These are phyloP conservation scores for Bombylius major DNA, from an alignment of 2,888 invertebrate species.

Conservation along the genomic window DNA sequence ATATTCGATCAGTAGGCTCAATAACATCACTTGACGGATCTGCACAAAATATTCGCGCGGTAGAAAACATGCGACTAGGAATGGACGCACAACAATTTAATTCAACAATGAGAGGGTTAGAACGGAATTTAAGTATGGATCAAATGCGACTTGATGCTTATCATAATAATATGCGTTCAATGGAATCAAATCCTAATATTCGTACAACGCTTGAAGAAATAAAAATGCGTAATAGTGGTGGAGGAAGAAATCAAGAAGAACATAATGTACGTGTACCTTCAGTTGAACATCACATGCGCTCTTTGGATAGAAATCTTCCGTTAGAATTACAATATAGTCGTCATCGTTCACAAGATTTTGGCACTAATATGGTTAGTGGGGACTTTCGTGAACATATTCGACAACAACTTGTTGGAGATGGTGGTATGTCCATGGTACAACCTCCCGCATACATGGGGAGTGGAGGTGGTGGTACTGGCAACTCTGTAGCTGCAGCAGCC, in stretches of 20 bases:
- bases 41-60: conserved; percentile 13
- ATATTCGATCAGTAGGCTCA: conserved; percentile 16
- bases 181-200: conserved; percentile 18
- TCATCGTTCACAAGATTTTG: conserved; percentile 27
- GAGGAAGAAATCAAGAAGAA: conserved; percentile 14
- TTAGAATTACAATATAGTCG: conserved; percentile 36
- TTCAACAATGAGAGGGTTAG: conserved; percentile 18
- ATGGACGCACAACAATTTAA: conserved; percentile 6
- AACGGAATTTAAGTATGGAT: conserved; percentile 31
- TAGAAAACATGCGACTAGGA: conserved; percentile 13
- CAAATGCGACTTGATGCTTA: conserved; percentile 11
- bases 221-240: conserved; percentile 9
- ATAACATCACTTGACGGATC: conserved; percentile 17
- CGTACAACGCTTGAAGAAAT: conserved; percentile 14
- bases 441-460: conserved; percentile 24
- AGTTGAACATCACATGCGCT: conserved; percentile 37
- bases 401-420: conserved; percentile 30
- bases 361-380: conserved; percentile 19
- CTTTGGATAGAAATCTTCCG: conserved; percentile 35
- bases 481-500: conserved; percentile 30
- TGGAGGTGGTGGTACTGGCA: conserved; percentile 31
- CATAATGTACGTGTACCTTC: background rate
- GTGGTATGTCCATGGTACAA: conserved; percentile 23
- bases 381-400: conserved; percentile 36
- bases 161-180: conserved; percentile 10